Conservation (phyloP, 2,888 invertebrate genomes). For the Poecilus cupreus region DNA sequence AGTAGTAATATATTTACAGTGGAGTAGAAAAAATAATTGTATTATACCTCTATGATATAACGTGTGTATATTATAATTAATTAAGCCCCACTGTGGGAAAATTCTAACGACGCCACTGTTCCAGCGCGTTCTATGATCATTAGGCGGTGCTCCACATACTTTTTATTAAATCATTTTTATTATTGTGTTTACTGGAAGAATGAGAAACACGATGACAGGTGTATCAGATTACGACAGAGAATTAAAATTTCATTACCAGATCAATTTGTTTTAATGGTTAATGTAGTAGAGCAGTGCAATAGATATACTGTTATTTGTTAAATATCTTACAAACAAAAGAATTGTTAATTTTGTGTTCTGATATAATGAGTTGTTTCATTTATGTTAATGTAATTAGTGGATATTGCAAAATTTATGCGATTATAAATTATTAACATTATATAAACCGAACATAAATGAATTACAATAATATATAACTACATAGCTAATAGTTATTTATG, state of each 20-base stretch:
- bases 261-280: conserved; percentile 18
- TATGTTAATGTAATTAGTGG: background rate
- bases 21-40: too few species aligned
- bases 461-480: too few species aligned
- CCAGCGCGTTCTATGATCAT: conserved; percentile 24
- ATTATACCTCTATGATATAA: too few species aligned
- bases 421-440: too few species aligned
- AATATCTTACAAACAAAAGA: conserved; percentile 6
- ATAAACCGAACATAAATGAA: too few species aligned
- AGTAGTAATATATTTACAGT: too few species aligned
- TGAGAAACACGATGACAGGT: conserved; percentile 2
- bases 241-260: conserved; percentile 24
- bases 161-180: conserved; percentile 47
- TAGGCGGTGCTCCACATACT: conserved; percentile 38
- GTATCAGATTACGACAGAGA: conserved; percentile 14
- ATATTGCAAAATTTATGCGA: background rate
- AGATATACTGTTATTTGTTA: background rate
- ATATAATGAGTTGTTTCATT: conserved; percentile 10
- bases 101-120: background rate
- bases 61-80: too few species aligned
- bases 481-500: too few species aligned
- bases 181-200: conserved; percentile 3
- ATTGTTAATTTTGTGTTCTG: background rate
- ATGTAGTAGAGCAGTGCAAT: background rate
- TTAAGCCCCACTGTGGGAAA: too few species aligned